Conservation (phyloP, 2,888 invertebrate genomes). For the Antheraea yamamai region DNA sequence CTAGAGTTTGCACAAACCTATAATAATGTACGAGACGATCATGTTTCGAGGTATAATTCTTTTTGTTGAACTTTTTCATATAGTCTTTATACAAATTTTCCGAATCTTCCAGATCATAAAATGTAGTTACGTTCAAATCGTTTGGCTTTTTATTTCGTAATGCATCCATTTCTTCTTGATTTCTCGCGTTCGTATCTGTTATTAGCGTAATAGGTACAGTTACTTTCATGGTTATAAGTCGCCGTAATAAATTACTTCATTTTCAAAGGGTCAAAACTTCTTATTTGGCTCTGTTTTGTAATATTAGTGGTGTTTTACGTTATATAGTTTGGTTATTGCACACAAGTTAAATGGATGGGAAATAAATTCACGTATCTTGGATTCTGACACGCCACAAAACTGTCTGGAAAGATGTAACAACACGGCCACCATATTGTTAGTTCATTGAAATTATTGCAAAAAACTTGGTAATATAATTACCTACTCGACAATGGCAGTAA, state of each 20-base stretch:
- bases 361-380: too few relatives aligned
- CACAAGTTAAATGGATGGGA: too few relatives aligned
- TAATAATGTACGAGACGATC: constrained; percentile 43
- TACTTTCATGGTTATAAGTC: background rate
- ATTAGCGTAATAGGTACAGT: constrained; percentile 18
- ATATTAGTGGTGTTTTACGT: too few relatives aligned
- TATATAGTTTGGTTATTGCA: too few relatives aligned
- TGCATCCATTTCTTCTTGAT: constrained; percentile 21
- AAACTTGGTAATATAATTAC: too few relatives aligned
- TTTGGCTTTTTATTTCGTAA: constrained; percentile 21
- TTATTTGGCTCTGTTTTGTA: too few relatives aligned
- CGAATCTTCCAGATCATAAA: constrained; percentile 53
- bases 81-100: constrained; percentile 46
- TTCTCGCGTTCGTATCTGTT: constrained; percentile 41
- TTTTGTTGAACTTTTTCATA: constrained; percentile 35
- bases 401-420: too few relatives aligned
- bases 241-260: background rate
- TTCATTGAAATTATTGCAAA: too few relatives aligned
- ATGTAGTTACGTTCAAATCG: constrained; percentile 32
- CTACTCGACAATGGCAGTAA: too few relatives aligned
- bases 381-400: too few relatives aligned
- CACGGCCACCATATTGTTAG: too few relatives aligned
- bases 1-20: constrained; percentile 58
- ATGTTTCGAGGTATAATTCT: constrained; percentile 34
- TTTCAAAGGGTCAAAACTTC: too few relatives aligned